Evolutionary conservation across 2,113 vertebrate species (phyloP), one percentile per base, ranked within the genome.

Genomic region (Formicarius rufipectus): DNA sequence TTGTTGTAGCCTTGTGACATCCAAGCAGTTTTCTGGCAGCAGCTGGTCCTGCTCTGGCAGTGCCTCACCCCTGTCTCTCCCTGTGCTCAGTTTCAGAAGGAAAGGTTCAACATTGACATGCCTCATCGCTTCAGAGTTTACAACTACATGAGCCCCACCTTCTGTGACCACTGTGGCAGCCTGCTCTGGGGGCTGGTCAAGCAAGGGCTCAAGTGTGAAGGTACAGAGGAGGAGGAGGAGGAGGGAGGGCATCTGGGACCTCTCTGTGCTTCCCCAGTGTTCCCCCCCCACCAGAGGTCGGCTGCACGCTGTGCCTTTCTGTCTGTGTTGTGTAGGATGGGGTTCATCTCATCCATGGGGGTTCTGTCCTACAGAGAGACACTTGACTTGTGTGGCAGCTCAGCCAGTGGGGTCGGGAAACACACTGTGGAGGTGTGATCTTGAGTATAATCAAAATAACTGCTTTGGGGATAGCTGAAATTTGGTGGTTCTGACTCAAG

Each of bases 61-160:
- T 44, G 37, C 24, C 40, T 94, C 62, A 95, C 12, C 14, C 33
- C 28, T 66, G 35, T 69, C 28, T 75, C 35, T 86, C 25, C 20
- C 47, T 96, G 25, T 85, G 74, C 94, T 63, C 97, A 99, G 99
- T 99, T 99, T 97, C 99, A 99, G 97, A 99, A 99, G 98, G 99
- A 99, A 96, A 98, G 99, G n/a, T 99, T 99, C 97, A 99, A 99
- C 91, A 99, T 99, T 9, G 99, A 99, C 97, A 99, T 99, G 99
- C 99, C 99, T 1, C 99, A 99, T 89, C 98, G 99, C 84, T 99
- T 99, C 97, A 99, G 98, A 95, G 98, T 96, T 78, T 88, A 99
- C 98, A 99, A 99, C 98, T 99, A 99, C 97, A 99, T 99, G 99
- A 99, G 99, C 97, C 99, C 99, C 12, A 99, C 99, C 35, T 99